Conservation (phyloP, 1,140 invertebrate species). For the Anadara kagoshimensis region DNA sequence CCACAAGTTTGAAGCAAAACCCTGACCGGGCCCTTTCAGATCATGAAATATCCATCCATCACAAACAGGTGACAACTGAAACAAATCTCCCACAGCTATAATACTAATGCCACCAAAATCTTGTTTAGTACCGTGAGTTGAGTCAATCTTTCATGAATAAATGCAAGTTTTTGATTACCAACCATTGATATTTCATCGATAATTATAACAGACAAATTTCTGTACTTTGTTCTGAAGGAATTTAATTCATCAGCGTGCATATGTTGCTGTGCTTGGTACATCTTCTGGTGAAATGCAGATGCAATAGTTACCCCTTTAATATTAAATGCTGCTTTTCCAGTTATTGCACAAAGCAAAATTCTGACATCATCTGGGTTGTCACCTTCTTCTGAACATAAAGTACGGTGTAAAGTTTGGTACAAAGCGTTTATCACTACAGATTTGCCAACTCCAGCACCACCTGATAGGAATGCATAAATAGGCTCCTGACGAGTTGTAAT, state of each 20-base stretch:
- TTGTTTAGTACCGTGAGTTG: slow-evolving; percentile 27
- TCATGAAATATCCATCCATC: slow-evolving; percentile 50
- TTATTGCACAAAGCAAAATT: slow-evolving; percentile 38
- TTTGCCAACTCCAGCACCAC: slow-evolving; percentile 53
- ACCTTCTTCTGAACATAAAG: slow-evolving; percentile 5
- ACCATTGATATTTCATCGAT: slow-evolving; percentile 58
- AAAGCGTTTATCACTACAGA: slow-evolving; percentile 36
- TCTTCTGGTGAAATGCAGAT: slow-evolving; percentile 23
- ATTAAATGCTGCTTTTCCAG: slow-evolving; percentile 45
- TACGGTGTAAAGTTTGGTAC: slow-evolving; percentile 34
- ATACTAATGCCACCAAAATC: slow-evolving; percentile 48
- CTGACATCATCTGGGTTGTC: slow-evolving; percentile 30
- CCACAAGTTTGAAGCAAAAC: slow-evolving; percentile 47
- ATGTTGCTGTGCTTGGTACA: slow-evolving; percentile 17
- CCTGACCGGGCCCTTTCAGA: slow-evolving; percentile 9
- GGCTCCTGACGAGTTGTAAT: slow-evolving; percentile 27
- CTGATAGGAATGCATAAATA: slow-evolving; percentile 30
- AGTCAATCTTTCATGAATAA: slow-evolving; percentile 41
- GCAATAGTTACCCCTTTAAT: slow-evolving; percentile 21
- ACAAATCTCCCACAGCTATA: slow-evolving; percentile 49
- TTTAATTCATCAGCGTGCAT: slow-evolving; percentile 17
- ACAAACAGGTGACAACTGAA: slow-evolving; percentile 48
- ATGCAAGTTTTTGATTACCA: slow-evolving; percentile 45
- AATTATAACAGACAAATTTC: slow-evolving; percentile 31
- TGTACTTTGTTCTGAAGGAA: slow-evolving; percentile 25